Evolutionary conservation across 2,888 invertebrate species (phyloP).

Genomic region (Dorcus hopei): DNA sequence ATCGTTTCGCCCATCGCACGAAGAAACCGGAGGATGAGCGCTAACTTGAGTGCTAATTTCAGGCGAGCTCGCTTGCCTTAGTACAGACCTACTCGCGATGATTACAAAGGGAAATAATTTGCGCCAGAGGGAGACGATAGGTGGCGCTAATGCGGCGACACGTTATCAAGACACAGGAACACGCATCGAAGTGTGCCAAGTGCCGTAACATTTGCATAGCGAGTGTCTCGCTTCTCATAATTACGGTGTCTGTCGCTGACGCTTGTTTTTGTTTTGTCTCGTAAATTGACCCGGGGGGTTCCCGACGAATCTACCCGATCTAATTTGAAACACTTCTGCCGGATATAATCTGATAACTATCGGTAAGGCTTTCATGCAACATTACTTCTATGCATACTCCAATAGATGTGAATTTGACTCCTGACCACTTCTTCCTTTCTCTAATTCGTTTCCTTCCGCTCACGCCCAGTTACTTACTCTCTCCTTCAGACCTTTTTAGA

Average conservation of each 20-base stretch:
- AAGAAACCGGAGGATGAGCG: background rate
- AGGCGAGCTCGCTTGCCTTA: background rate
- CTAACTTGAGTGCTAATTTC: background rate
- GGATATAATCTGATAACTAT: background rate
- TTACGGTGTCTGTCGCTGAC: slow-evolving; percentile 18
- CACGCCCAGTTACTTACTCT: too few species aligned
- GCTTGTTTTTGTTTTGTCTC: slow-evolving; percentile 14
- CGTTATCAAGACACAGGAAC: slow-evolving; percentile 1
- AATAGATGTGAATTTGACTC: too few species aligned
- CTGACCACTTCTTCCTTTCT: too few species aligned
- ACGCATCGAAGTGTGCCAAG: slow-evolving; percentile 9
- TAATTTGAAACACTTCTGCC: slow-evolving; percentile 5
- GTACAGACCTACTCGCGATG: background rate
- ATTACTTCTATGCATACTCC: too few species aligned
- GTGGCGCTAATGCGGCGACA: background rate
- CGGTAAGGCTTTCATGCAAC: too few species aligned
- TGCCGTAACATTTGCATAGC: slow-evolving; percentile 21
- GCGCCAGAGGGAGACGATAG: slow-evolving; percentile 1
- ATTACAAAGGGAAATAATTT: background rate
- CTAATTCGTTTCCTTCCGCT: too few species aligned
- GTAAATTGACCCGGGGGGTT: slow-evolving; percentile 9
- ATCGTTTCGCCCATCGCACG: background rate
- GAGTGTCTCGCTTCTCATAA: slow-evolving; percentile 9
- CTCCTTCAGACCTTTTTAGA: too few species aligned
- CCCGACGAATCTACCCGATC: slow-evolving; percentile 3